Evolutionary conservation across 1,140 invertebrate species (phyloP).

Genomic region (Zaprionus camerounensis): DNA sequence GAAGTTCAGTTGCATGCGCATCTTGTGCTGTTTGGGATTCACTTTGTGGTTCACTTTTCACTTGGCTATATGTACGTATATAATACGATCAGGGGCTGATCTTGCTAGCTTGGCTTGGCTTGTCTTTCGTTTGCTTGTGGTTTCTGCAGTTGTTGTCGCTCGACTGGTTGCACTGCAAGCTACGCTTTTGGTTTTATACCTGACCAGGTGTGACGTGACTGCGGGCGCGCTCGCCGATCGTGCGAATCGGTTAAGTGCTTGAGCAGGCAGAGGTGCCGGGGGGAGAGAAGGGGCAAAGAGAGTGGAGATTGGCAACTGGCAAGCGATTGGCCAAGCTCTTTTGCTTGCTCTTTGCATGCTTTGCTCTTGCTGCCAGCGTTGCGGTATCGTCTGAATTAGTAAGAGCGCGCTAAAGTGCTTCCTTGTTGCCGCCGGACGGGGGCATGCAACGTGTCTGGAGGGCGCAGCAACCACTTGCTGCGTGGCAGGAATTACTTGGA

Average conservation of each 20-base stretch:
- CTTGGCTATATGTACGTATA: background rate
- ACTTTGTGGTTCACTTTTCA: constrained; percentile 21
- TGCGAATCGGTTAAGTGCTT: constrained; percentile 1
- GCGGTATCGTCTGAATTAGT: constrained; percentile 20
- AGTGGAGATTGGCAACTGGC: background rate
- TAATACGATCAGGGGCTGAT: background rate
- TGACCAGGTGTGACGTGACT: constrained; percentile 51
- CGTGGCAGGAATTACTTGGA: constrained; percentile 44
- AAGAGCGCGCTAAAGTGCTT: background rate
- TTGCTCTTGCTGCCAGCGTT: background rate
- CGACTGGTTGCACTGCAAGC: constrained; percentile 61
- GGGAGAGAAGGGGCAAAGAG: background rate
- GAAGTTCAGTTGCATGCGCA: constrained; percentile 41
- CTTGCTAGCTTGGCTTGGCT: background rate
- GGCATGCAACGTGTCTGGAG: background rate
- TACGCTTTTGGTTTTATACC: constrained; percentile 71
- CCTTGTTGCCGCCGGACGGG: constrained; percentile 3
- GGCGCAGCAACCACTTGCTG: constrained; percentile 20
- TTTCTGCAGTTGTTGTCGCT: constrained; percentile 54
- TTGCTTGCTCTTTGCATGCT: constrained; percentile 11
- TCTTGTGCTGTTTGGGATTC: constrained; percentile 11
- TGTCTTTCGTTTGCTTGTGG: constrained; percentile 25
- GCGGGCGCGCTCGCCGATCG: constrained; percentile 27
- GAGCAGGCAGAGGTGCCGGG: background rate
- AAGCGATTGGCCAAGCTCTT: background rate